Evolutionary conservation across 2,113 vertebrate species (phyloP).

Genomic region (Dendrocopos noguchii): DNA sequence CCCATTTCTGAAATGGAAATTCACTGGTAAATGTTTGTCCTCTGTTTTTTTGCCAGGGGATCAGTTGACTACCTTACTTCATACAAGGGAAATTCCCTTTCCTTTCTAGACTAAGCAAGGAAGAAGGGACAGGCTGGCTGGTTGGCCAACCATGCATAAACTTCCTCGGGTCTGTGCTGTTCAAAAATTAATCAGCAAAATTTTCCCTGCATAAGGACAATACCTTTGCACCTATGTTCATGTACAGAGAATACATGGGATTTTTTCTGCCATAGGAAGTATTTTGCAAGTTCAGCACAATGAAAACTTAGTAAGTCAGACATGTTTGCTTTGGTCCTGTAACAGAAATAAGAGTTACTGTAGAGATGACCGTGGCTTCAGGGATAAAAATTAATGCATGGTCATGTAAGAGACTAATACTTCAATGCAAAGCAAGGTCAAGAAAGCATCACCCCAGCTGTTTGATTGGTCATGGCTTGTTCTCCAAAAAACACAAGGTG

Average conservation of each 20-base stretch:
- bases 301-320: not conserved
- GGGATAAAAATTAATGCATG: not conserved
- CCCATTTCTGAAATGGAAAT: conserved; percentile 1
- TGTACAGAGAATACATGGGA: not conserved
- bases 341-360: not conserved
- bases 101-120: not conserved
- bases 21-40: conserved; percentile 56
- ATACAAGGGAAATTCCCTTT: conserved; percentile 50
- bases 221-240: not conserved
- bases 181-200: not conserved
- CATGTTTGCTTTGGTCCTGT: not conserved
- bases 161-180: not conserved
- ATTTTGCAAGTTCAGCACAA: not conserved
- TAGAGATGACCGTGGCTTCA: not conserved
- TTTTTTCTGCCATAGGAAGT: not conserved
- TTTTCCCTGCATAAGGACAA: not conserved
- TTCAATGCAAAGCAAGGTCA: not conserved
- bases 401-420: not conserved
- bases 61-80: conserved; percentile 9
- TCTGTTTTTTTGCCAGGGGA: not conserved
- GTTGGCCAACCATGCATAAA: conserved; percentile 41
- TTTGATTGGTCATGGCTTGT: not conserved
- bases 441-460: not conserved
- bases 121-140: conserved; percentile 18
- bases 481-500: not conserved